Evolutionary conservation across 1,140 invertebrate genomes (phyloP).

Genomic region (Drosophila repleta): DNA sequence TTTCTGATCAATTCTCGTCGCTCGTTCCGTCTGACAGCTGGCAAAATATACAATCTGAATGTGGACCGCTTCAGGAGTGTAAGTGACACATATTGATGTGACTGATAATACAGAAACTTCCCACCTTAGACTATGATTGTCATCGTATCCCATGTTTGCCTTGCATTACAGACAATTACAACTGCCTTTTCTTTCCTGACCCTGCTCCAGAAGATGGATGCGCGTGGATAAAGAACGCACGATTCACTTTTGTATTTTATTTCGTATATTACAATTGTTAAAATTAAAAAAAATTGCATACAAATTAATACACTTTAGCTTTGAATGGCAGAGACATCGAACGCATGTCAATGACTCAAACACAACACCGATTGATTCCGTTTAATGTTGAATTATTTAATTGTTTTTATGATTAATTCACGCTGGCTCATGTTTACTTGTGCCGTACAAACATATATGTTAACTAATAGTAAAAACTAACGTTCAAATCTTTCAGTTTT

Average conservation of each 20-base stretch:
- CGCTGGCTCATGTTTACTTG: too few relatives aligned
- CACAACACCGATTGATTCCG: too few relatives aligned
- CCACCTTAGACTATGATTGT: not conserved
- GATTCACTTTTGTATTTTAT: constrained; percentile 10
- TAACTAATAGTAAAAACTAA: constrained; percentile 25
- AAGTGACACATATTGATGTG: constrained; percentile 11
- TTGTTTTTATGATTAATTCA: too few relatives aligned
- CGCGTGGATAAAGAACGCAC: constrained; percentile 40
- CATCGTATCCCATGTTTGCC: not conserved
- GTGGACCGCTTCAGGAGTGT: constrained; percentile 70
- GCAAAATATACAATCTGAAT: constrained; percentile 71
- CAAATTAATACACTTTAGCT: constrained; percentile 41
- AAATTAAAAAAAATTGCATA: constrained; percentile 44
- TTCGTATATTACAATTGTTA: constrained; percentile 48
- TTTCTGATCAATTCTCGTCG: constrained; percentile 62
- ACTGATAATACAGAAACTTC: too few relatives aligned
- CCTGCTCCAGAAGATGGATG: constrained; percentile 73
- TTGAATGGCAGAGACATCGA: constrained; percentile 35
- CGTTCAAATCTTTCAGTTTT: constrained; percentile 20
- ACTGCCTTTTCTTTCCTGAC: constrained; percentile 80
- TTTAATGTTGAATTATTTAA: too few relatives aligned
- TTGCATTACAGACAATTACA: constrained; percentile 67
- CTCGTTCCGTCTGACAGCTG: constrained; percentile 67
- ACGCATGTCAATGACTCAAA: constrained; percentile 9
- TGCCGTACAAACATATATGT: not conserved